Percentiles rank a stretch among this genome's conserved stretches.
Conservation (phyloP, 2,888 invertebrate genomes). For the Argyresthia albistria region DNA sequence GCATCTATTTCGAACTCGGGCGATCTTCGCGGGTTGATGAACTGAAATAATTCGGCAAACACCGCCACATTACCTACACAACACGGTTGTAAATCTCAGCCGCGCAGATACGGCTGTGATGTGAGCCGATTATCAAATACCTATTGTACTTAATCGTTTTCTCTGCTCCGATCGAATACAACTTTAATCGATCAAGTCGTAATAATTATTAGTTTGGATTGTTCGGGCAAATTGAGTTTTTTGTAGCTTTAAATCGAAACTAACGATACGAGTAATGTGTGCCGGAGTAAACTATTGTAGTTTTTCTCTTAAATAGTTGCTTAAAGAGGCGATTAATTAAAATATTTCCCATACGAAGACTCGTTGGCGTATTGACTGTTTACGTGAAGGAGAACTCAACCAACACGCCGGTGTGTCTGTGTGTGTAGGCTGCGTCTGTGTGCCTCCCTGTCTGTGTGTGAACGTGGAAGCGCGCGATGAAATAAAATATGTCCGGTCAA, state of each 20-base stretch:
- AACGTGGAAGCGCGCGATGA: slow-evolving; percentile 71
- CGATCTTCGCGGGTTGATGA: slow-evolving; percentile 66
- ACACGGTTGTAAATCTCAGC: slow-evolving; percentile 51
- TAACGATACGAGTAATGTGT: too few relatives aligned
- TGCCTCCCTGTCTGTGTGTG: slow-evolving; percentile 54
- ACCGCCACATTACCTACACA: slow-evolving; percentile 36
- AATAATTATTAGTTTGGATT: slow-evolving; percentile 25
- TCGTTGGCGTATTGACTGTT: slow-evolving; percentile 23
- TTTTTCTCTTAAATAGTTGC: too few relatives aligned
- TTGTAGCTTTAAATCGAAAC: too few relatives aligned
- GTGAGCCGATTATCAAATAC: slow-evolving; percentile 34
- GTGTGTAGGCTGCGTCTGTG: slow-evolving; percentile 44
- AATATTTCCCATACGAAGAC: slow-evolving; percentile 1
- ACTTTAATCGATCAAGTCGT: too few relatives aligned
- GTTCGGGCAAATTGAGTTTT: neutral
- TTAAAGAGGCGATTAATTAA: slow-evolving; percentile 4
- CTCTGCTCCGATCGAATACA: too few relatives aligned
- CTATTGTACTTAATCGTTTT: slow-evolving; percentile 12
- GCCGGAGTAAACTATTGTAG: too few relatives aligned
- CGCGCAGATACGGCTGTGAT: slow-evolving; percentile 19
- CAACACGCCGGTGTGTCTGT: slow-evolving; percentile 8
- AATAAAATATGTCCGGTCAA: slow-evolving; percentile 73
- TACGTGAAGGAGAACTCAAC: slow-evolving; percentile 55
- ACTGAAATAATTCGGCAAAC: slow-evolving; percentile 71
- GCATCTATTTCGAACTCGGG: slow-evolving; percentile 64